These are phyloP conservation scores for Cuculus canorus DNA, from an alignment of 2,797 vertebrate species.

Conservation along the genomic window DNA sequence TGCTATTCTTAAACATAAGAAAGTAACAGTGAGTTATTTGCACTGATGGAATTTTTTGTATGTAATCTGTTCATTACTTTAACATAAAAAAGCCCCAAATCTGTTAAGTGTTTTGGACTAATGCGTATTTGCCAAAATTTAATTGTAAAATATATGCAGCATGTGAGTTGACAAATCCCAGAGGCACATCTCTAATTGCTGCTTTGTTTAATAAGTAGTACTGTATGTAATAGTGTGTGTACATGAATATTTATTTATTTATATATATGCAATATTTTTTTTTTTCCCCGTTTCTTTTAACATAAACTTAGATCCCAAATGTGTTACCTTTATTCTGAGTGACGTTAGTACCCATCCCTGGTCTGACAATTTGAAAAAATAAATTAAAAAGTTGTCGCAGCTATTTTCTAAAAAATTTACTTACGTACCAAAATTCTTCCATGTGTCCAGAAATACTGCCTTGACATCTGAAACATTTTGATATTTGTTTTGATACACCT, in stretches of 20 bases:
- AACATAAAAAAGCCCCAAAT: neutral
- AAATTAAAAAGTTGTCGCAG: neutral
- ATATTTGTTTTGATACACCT: neutral
- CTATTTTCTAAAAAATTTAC: neutral
- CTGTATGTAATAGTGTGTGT: neutral
- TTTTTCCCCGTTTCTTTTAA: neutral
- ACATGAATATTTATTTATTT: neutral
- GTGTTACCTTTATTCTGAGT: neutral
- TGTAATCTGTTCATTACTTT: neutral
- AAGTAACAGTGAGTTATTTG: neutral
- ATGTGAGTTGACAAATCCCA: neutral
- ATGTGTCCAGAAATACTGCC: neutral
- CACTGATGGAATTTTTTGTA: neutral
- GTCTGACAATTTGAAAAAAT: neutral
- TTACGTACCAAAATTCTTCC: neutral
- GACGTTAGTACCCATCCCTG: neutral
- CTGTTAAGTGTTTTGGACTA: neutral
- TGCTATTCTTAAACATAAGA: neutral
- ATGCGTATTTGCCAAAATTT: neutral
- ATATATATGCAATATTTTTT: neutral
- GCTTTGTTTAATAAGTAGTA: neutral
- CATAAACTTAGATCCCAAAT: neutral
- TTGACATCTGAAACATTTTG: neutral
- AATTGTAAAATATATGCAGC: neutral
- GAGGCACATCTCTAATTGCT: neutral